A percentile compares a stretch with the other conserved stretches of the same genome.
phyloP scores from a whole-genome alignment of 2,113 vertebrate species.

The Tetrao urogallus region DNA sequence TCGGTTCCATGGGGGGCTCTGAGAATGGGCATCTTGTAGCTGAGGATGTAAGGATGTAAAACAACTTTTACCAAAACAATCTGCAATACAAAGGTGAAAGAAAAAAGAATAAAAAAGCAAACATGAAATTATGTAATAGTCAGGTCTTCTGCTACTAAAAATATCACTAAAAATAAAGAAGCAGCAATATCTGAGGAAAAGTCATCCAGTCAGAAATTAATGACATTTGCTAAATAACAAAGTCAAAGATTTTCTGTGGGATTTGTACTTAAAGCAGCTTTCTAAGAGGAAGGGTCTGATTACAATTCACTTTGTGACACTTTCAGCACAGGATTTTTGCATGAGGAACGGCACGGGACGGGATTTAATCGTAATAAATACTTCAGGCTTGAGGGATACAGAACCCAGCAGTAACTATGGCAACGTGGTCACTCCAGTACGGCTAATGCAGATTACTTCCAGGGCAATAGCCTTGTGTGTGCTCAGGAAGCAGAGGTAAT shows the following conservation, averaged over 20 bases:
- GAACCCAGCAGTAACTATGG: constrained; percentile 80
- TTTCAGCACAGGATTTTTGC: constrained; percentile 11
- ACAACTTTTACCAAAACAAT: neutral
- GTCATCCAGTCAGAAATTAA: neutral
- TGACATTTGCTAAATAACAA: constrained; percentile 21
- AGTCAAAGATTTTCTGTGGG: neutral
- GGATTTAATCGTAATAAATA: constrained; percentile 71
- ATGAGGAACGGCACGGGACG: neutral
- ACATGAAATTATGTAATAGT: neutral
- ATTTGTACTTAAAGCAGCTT: neutral
- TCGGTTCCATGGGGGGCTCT: neutral
- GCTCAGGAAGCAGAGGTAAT: constrained; percentile 80
- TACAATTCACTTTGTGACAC: neutral
- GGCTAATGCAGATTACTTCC: constrained; percentile 79
- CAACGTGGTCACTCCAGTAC: constrained; percentile 78
- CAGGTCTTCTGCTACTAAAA: neutral
- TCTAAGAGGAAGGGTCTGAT: neutral
- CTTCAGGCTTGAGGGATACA: constrained; percentile 69
- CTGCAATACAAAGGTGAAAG: neutral
- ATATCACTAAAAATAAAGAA: neutral
- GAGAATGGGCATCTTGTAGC: neutral
- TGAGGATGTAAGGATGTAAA: neutral
- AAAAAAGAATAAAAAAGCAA: neutral
- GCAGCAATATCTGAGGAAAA: neutral
- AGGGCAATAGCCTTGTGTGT: constrained; percentile 77